Evolutionary conservation across 64 coral and sea anemone genomes (phyloP).

Genomic region (Catalaphyllia jardinei): DNA sequence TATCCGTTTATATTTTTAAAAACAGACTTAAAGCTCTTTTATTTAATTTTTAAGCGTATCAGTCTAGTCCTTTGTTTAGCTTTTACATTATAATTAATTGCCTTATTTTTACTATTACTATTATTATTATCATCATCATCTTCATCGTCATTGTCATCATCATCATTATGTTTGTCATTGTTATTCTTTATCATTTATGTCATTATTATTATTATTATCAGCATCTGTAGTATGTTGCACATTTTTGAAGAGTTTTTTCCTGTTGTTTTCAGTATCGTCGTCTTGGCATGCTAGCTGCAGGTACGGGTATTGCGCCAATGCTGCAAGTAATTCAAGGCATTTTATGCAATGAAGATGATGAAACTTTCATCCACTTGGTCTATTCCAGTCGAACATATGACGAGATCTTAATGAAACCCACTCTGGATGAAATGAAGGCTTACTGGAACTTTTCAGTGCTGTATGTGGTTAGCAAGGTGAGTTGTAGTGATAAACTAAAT

Average conservation of each 20-base stretch:
- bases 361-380: constrained; percentile 71
- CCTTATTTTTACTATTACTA: no score
- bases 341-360: constrained; percentile 70
- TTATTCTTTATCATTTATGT: no score
- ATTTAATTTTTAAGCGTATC: no score
- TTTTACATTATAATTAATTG: neutral
- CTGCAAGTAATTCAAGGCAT: constrained; percentile 78
- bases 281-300: constrained; percentile 79
- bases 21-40: no score
- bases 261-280: constrained; percentile 63
- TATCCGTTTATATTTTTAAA: no score
- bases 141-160: no score
- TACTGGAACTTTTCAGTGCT: constrained; percentile 89
- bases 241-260: no score
- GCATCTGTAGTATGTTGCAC: no score
- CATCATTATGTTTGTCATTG: no score
- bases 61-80: neutral
- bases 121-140: no score
- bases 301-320: constrained; percentile 88
- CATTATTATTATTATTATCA: no score
- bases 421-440: constrained; percentile 67
- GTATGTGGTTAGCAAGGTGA: constrained; percentile 69
- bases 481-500: neutral
- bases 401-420: constrained; percentile 77
- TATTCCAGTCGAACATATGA: constrained; percentile 69